Conservation (phyloP, 2,888 invertebrate genomes). For the Ceraclea dissimilis region DNA sequence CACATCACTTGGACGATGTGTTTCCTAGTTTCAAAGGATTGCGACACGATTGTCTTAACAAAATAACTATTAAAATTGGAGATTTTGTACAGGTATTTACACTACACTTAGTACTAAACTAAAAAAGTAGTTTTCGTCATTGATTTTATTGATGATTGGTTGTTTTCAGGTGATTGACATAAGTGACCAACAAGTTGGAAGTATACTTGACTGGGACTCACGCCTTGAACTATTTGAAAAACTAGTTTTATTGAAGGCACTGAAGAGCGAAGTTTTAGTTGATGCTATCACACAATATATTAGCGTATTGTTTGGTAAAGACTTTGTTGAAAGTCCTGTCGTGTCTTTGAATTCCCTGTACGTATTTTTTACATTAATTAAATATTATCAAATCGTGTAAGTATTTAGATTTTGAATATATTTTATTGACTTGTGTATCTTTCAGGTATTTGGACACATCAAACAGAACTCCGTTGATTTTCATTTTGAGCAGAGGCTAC, state of each 20-base stretch:
- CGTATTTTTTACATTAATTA: conserved; percentile 2
- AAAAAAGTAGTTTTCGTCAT: not conserved
- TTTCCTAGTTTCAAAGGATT: conserved; percentile 51
- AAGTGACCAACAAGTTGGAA: not conserved
- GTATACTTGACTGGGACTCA: conserved; percentile 52
- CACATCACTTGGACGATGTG: conserved; percentile 53
- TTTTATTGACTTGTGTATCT: conserved; percentile 15
- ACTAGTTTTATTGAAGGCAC: conserved; percentile 66
- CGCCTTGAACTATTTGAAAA: conserved; percentile 67
- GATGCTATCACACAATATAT: conserved; percentile 78
- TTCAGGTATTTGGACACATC: conserved; percentile 64
- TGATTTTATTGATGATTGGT: not conserved
- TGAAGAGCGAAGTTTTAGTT: conserved; percentile 74
- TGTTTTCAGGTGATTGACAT: not conserved
- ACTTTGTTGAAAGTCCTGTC: conserved; percentile 77
- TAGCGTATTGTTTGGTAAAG: conserved; percentile 62
- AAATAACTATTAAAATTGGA: conserved; percentile 53
- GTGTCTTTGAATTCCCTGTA: conserved; percentile 60
- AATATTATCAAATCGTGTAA: not conserved
- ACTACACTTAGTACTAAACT: not conserved
- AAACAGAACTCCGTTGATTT: conserved; percentile 69
- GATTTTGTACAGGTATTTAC: conserved; percentile 49
- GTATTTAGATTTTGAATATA: not conserved
- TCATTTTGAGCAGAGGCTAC: conserved; percentile 81
- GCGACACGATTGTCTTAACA: conserved; percentile 44